phyloP scores from a whole-genome alignment of 2,888 invertebrate genomes.

The Eucera pruinosa region DNA sequence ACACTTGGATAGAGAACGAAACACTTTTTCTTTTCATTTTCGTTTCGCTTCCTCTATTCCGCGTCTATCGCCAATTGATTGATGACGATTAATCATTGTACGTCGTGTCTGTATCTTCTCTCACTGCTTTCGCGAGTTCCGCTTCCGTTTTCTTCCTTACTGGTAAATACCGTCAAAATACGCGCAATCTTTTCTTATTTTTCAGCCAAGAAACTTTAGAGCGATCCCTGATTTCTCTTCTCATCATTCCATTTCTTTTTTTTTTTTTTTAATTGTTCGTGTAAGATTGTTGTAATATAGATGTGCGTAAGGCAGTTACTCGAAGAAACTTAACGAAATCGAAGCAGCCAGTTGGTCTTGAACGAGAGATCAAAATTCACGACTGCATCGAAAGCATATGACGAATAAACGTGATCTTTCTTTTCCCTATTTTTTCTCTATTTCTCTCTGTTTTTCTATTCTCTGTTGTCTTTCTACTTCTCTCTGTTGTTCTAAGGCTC shows the following conservation, averaged over 20 bases:
- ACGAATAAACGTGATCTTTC: not conserved
- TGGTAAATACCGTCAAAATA: no score
- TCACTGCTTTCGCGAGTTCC: conserved; percentile 52
- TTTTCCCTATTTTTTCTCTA: not conserved
- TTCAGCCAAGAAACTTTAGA: conserved; percentile 18
- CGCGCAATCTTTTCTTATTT: conserved; percentile 8
- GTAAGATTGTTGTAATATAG: not conserved
- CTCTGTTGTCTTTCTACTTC: not conserved
- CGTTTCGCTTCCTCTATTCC: conserved; percentile 73
- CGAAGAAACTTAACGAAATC: not conserved
- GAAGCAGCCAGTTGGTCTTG: not conserved
- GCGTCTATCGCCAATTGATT: conserved; percentile 45
- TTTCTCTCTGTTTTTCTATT: conserved; percentile 11
- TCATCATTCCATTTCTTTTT: no score
- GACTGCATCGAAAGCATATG: no score
- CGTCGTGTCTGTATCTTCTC: conserved; percentile 39
- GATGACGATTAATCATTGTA: conserved; percentile 37
- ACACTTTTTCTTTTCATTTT: conserved; percentile 48
- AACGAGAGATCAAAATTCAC: not conserved
- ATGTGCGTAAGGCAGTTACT: not conserved
- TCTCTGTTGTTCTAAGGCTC: conserved; percentile 13
- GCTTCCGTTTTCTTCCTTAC: no score
- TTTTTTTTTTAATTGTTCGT: not conserved
- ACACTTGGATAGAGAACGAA: conserved; percentile 62
- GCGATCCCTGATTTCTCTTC: conserved; percentile 9